A percentile compares a stretch with the other conserved stretches of the same genome.
Conservation (phyloP, 1,140 invertebrate species). For the Babylonia areolata region DNA sequence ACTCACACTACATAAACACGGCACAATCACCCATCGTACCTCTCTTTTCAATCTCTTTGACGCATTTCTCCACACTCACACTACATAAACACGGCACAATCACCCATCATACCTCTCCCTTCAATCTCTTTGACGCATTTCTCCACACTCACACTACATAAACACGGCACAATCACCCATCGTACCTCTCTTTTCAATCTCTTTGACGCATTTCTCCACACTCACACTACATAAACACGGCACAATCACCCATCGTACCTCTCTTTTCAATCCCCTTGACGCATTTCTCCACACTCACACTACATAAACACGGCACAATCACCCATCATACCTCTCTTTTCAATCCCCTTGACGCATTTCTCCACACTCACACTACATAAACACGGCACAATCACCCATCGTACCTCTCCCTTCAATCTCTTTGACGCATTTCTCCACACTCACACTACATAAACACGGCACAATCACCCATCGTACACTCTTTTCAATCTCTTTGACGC, state of each 20-base stretch:
- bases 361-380: conserved; percentile 77
- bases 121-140: conserved; percentile 92
- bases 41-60: conserved; percentile 88
- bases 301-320: not conserved
- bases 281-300: conserved; percentile 83
- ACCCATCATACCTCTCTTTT: conserved; percentile 81
- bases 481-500: conserved; percentile 89
- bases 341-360: conserved; percentile 91
- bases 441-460: not conserved
- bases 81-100: not conserved
- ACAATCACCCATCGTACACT: conserved; percentile 79
- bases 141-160: conserved; percentile 77
- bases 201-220: conserved; percentile 88
- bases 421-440: conserved; percentile 87
- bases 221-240: not conserved
- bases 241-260: conserved; percentile 78
- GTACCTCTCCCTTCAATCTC: conserved; percentile 87
- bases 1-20: not conserved
- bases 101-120: conserved; percentile 79
- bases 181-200: conserved; percentile 86
- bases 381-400: conserved; percentile 3
- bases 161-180: not conserved
- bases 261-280: conserved; percentile 88
- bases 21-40: conserved; percentile 78
- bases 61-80: conserved; percentile 84